Conservation (phyloP, 2,888 invertebrate genomes). For the Platycheirus albimanus region DNA sequence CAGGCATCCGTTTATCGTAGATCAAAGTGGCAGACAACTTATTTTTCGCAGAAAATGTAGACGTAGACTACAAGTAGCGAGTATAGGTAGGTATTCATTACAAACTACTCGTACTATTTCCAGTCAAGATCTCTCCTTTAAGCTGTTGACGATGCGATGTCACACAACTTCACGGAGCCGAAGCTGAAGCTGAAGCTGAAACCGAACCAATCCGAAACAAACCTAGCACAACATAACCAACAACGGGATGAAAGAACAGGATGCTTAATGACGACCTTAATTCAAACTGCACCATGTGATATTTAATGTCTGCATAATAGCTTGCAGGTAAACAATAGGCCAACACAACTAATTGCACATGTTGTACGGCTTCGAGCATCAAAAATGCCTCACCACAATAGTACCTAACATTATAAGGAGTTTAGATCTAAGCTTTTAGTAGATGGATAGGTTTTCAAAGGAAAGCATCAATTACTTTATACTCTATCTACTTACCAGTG, state of each 20-base stretch:
- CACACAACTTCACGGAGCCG: not conserved
- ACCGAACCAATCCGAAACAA: too few relatives aligned
- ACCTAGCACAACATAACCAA: too few relatives aligned
- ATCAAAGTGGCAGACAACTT: constrained; percentile 71
- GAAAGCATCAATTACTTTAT: constrained; percentile 57
- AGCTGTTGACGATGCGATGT: constrained; percentile 29
- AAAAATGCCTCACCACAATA: not conserved
- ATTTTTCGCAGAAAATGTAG: constrained; percentile 62
- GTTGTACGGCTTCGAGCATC: not conserved
- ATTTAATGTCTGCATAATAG: constrained; percentile 34
- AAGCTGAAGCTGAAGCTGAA: too few relatives aligned
- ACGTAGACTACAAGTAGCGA: constrained; percentile 50
- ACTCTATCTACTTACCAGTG: not conserved
- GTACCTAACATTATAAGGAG: not conserved
- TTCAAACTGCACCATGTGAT: constrained; percentile 26
- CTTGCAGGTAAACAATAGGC: constrained; percentile 46
- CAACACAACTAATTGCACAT: constrained; percentile 28
- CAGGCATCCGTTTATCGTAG: constrained; percentile 70
- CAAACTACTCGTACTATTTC: constrained; percentile 57
- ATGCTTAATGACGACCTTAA: constrained; percentile 56
- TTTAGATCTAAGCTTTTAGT: constrained; percentile 1
- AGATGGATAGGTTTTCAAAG: constrained; percentile 47
- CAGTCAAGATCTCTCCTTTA: constrained; percentile 32
- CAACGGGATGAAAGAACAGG: constrained; percentile 33
- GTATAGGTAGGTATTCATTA: constrained; percentile 62